phyloP scores from a whole-genome alignment of 1,140 invertebrate genomes.

The Lutraria rhynchaena region DNA sequence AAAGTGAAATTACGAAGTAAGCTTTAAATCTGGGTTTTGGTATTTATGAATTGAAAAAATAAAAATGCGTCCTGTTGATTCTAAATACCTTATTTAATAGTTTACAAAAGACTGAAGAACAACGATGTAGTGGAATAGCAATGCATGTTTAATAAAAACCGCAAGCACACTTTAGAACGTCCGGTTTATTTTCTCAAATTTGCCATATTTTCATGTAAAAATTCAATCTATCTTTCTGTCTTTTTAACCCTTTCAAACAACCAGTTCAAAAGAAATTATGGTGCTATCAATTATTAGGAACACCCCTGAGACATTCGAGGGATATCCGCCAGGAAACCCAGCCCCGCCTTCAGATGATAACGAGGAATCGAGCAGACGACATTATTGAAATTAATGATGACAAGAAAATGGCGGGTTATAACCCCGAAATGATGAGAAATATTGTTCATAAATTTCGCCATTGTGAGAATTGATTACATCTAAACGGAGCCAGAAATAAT shows the following conservation, averaged over 20 bases:
- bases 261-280: slow-evolving; percentile 23
- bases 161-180: too few relatives aligned
- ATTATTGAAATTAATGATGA: slow-evolving; percentile 55
- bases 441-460: slow-evolving; percentile 46
- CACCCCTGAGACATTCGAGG: slow-evolving; percentile 34
- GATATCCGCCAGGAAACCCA: slow-evolving; percentile 28
- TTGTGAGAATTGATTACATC: slow-evolving; percentile 42
- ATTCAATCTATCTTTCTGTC: too few relatives aligned
- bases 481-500: slow-evolving; percentile 22
- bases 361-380: slow-evolving; percentile 40
- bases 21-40: too few relatives aligned
- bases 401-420: slow-evolving; percentile 56
- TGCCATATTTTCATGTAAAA: too few relatives aligned
- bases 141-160: too few relatives aligned
- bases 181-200: too few relatives aligned
- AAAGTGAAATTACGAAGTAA: too few relatives aligned
- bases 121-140: too few relatives aligned
- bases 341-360: slow-evolving; percentile 22
- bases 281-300: slow-evolving; percentile 34
- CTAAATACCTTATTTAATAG: too few relatives aligned
- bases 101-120: too few relatives aligned
- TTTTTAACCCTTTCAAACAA: neutral
- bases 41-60: too few relatives aligned
- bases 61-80: too few relatives aligned
- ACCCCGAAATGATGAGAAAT: slow-evolving; percentile 51